Conservation (phyloP, 2,113 vertebrate genomes). For the Brachionichthys hirsutus region DNA sequence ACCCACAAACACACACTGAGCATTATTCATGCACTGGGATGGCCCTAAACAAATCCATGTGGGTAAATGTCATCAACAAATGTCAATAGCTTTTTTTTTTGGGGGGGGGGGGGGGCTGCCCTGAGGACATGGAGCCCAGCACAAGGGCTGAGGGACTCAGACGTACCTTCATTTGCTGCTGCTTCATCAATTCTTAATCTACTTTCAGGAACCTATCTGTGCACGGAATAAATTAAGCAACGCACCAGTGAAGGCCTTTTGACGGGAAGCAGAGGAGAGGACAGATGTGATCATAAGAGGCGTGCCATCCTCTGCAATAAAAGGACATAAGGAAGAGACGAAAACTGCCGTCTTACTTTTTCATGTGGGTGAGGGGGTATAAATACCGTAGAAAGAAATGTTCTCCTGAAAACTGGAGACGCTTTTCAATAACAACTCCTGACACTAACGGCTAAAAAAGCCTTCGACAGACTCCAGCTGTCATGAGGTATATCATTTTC, state of each 20-base stretch:
- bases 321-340: not conserved
- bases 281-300: slow-evolving; percentile 17
- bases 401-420: not conserved
- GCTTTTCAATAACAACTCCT: not conserved
- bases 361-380: not conserved
- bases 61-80: slow-evolving; percentile 72
- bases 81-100: slow-evolving; percentile 73
- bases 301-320: slow-evolving; percentile 6
- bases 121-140: slow-evolving; percentile 46
- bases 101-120: slow-evolving; percentile 53
- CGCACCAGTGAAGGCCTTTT: slow-evolving; percentile 26
- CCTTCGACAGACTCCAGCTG: not conserved
- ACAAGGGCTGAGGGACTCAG: slow-evolving; percentile 29
- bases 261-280: slow-evolving; percentile 26
- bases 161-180: slow-evolving; percentile 42
- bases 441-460: not conserved
- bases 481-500: not conserved
- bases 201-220: slow-evolving; percentile 53
- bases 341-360: slow-evolving; percentile 1
- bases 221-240: slow-evolving; percentile 65
- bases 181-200: slow-evolving; percentile 66
- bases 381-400: not conserved
- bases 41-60: slow-evolving; percentile 37
- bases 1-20: slow-evolving; percentile 19
- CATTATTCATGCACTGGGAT: slow-evolving; percentile 59